These are phyloP conservation scores for Apoda limacodes DNA, from an alignment of 2,888 invertebrate species.

Conservation along the genomic window DNA sequence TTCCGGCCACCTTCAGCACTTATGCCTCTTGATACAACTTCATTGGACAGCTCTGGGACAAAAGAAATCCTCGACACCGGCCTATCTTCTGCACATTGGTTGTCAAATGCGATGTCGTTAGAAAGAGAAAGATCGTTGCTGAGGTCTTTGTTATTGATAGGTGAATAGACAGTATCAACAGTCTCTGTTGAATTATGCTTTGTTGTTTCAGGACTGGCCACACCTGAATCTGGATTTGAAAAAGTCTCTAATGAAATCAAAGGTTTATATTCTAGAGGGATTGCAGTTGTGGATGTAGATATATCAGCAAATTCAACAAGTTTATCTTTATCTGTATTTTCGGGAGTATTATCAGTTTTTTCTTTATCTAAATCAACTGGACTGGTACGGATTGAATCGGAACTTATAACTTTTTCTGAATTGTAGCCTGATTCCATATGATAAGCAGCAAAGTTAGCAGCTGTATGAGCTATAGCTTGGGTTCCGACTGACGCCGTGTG, in stretches of 20 bases:
- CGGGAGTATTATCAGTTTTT: constrained; percentile 68
- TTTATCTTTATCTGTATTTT: constrained; percentile 67
- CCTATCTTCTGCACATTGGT: constrained; percentile 41
- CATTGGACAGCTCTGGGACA: constrained; percentile 50
- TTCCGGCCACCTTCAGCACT: constrained; percentile 48
- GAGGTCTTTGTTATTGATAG: constrained; percentile 50
- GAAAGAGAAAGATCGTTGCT: constrained; percentile 62
- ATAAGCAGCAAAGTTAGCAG: constrained; percentile 60
- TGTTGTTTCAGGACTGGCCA: constrained; percentile 68
- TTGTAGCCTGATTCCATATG: constrained; percentile 77
- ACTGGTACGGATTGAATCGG: constrained; percentile 57
- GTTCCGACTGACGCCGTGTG: constrained; percentile 36
- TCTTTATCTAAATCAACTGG: constrained; percentile 62
- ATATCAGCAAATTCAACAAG: constrained; percentile 57
- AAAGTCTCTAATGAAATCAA: constrained; percentile 47
- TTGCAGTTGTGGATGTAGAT: constrained; percentile 36
- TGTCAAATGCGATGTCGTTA: constrained; percentile 68
- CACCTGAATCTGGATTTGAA: constrained; percentile 64
- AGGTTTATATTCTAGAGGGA: constrained; percentile 53
- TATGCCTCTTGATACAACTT: constrained; percentile 51
- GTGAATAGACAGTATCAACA: constrained; percentile 57
- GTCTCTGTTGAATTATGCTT: constrained; percentile 69
- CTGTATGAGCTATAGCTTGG: constrained; percentile 43
- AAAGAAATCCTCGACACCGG: constrained; percentile 45
- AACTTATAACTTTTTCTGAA: constrained; percentile 61